Base-by-base conservation (phyloP, 2,113 vertebrate species). In the Lophochroa leadbeateri region DNA sequence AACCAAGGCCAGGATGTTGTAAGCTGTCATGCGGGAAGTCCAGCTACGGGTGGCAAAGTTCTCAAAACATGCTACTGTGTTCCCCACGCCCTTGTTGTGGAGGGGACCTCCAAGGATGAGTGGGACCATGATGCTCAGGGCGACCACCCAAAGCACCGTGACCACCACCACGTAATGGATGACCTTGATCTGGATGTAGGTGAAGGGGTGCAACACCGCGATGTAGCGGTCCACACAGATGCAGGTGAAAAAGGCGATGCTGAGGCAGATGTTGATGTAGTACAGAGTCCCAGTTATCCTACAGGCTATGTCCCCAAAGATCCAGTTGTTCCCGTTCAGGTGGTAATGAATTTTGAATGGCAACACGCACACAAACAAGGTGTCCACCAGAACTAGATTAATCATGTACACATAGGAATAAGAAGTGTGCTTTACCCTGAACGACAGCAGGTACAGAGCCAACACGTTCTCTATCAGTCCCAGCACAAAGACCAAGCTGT, bases 271-370 rank as follows among this genome's bases (percentile, higher is more conserved):
- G 97, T 98, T 99, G 77, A 98, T 72, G 14, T 93, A 98, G 96
- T 96, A 98, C 7, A 99, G 7, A 3, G 92, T 96, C 23, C 98
- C 98, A 0, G 96, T 97, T 33, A 98, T 3, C 6, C 96, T 75
- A 67, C 99, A 99, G 9, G 97, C 67, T 1, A 85, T 0, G 9
- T 98, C 97, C 0, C 98, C 98, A 2, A 99, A 99, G 41, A 90
- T 10, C 99, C 99, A 99, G 35, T 98, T 1, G 91, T 98, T 98
- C 4, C 35, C 3, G 4, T 96, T 94, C 43, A 98, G 72, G 93
- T 98, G 98, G 96, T 99, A 99, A 74, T 99, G 98, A 72, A 99
- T 98, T 19, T 96, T 97, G 14, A 99, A 98, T 0, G 99, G 99
- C 69, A 99, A 53, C 11, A 97, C 84, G 4, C 97, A 94, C 6